Percentiles rank a stretch among this genome's conserved stretches.
Conservation (phyloP, 2,888 invertebrate genomes). For the Sussaba pulchella region DNA sequence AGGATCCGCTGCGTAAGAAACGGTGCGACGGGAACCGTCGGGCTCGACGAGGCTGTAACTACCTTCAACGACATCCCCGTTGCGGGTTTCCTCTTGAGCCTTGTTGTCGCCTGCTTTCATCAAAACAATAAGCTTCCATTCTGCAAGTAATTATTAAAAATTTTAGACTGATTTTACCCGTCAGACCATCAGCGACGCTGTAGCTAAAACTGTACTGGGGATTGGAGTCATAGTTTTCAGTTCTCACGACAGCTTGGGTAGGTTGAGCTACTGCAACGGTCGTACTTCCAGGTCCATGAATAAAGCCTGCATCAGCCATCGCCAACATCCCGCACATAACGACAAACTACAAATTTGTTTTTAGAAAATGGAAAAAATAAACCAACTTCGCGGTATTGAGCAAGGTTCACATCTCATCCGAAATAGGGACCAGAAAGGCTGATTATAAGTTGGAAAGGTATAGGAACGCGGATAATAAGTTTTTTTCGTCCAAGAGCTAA, state of each 20-base stretch:
- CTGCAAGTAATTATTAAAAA: neutral
- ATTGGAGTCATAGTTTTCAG: conserved; percentile 78
- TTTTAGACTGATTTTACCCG: conserved; percentile 72
- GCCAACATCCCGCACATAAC: conserved; percentile 74
- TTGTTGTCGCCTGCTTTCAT: conserved; percentile 79
- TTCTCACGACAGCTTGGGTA: conserved; percentile 67
- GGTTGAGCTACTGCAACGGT: conserved; percentile 76
- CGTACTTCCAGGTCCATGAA: conserved; percentile 73
- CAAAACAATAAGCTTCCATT: neutral
- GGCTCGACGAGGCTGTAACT: conserved; percentile 81
- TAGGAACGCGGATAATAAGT: neutral
- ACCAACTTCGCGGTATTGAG: neutral
- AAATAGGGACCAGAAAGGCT: neutral
- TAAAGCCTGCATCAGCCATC: conserved; percentile 74
- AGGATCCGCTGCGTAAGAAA: conserved; percentile 80
- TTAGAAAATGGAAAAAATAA: too few relatives aligned
- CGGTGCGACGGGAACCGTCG: conserved; percentile 79
- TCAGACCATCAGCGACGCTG: conserved; percentile 80
- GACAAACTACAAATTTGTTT: conserved; percentile 68
- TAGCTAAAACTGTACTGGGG: conserved; percentile 82
- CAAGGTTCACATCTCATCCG: neutral
- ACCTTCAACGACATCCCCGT: conserved; percentile 80
- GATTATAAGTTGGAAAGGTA: neutral
- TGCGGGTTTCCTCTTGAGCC: conserved; percentile 80
- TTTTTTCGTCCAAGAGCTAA: neutral